These are phyloP conservation scores for Drosophila takahashii DNA, from an alignment of 1,140 invertebrate species.

Conservation along the genomic window DNA sequence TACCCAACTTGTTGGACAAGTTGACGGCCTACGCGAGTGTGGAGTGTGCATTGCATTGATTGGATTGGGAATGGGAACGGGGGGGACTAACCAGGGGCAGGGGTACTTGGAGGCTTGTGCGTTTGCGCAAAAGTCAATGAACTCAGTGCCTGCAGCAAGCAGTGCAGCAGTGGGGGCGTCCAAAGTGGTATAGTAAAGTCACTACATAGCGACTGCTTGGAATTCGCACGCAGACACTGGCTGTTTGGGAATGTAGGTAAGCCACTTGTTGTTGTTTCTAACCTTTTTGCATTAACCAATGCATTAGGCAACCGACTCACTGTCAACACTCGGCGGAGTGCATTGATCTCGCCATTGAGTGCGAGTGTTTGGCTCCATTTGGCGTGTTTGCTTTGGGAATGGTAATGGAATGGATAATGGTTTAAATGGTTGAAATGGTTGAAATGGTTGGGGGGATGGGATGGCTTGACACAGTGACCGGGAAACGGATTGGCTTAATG, in stretches of 20 bases:
- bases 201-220: conserved; percentile 13
- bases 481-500: conserved; percentile 77
- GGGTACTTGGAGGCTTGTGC: conserved; percentile 74
- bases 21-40: conserved; percentile 80
- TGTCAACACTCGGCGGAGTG: conserved; percentile 69
- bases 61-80: background rate
- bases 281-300: conserved; percentile 80
- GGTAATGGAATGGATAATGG: background rate
- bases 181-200: background rate
- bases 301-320: conserved; percentile 75
- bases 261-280: conserved; percentile 75
- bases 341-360: conserved; percentile 75
- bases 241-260: conserved; percentile 76
- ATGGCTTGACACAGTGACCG: conserved; percentile 79
- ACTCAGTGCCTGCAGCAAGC: conserved; percentile 39
- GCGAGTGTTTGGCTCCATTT: conserved; percentile 23
- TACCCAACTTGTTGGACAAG: conserved; percentile 82
- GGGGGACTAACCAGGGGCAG: background rate
- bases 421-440: background rate
- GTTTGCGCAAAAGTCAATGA: conserved; percentile 82
- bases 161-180: conserved; percentile 22
- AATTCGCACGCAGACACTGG: conserved; percentile 60
- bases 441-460: background rate
- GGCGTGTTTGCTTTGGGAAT: conserved; percentile 10
- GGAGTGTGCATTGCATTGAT: conserved; percentile 80